Conservation (phyloP, 23 tunicate species). For the Styela clava region DNA sequence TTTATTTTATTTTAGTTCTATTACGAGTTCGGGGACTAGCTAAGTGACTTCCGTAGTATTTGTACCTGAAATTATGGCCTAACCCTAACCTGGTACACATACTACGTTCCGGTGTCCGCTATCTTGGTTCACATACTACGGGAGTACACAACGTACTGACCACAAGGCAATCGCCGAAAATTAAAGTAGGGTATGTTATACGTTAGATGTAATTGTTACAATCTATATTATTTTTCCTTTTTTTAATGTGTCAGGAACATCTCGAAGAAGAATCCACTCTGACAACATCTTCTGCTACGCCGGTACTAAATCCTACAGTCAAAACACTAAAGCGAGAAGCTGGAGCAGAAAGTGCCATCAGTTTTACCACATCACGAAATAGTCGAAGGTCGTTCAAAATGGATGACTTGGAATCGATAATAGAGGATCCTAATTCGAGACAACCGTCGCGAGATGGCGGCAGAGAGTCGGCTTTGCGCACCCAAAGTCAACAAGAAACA, state of each 20-base stretch:
- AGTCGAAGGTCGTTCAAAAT: background rate
- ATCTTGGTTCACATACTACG: too few species aligned
- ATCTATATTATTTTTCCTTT: too few species aligned
- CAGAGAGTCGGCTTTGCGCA: slow-evolving; percentile 16
- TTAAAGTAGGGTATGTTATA: too few species aligned
- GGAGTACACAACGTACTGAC: too few species aligned
- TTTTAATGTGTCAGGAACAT: slow-evolving; percentile 25
- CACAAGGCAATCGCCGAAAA: too few species aligned
- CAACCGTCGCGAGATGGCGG: slow-evolving; percentile 34
- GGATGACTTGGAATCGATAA: slow-evolving; percentile 25
- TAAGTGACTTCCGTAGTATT: too few species aligned
- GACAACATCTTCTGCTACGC: background rate
- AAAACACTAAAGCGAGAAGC: slow-evolving; percentile 10
- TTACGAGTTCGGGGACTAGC: too few species aligned
- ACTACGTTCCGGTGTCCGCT: too few species aligned
- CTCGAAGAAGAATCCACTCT: slow-evolving; percentile 9
- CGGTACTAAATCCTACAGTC: slow-evolving; percentile 12
- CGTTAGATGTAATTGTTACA: too few species aligned
- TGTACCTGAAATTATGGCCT: too few species aligned
- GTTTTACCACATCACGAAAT: slow-evolving; percentile 19
- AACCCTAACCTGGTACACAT: too few species aligned
- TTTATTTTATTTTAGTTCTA: too few species aligned
- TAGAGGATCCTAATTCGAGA: slow-evolving; percentile 28
- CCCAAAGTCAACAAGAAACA: background rate
- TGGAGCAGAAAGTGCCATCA: slow-evolving; percentile 4